Conservation (phyloP, 2,797 vertebrate species). For the Acropternis orthonyx region DNA sequence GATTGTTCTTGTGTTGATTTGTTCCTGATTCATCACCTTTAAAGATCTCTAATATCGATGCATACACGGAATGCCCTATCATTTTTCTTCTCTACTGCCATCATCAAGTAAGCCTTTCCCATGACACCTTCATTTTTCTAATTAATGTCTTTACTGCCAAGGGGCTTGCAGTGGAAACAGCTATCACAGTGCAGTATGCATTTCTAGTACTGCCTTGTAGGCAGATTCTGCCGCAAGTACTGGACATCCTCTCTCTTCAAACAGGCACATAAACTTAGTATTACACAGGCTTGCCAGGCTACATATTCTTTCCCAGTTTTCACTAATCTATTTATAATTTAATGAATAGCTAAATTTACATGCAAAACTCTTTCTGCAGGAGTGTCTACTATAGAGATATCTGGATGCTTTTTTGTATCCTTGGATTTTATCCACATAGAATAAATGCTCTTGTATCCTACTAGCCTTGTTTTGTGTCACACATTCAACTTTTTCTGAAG, state of each 20-base stretch:
- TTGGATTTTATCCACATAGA: background rate
- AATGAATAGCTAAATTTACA: background rate
- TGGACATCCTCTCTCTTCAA: background rate
- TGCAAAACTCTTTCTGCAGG: background rate
- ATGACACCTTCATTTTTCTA: background rate
- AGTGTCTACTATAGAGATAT: background rate
- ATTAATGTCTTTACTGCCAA: background rate
- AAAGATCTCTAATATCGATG: background rate
- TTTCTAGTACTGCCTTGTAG: background rate
- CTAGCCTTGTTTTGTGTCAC: background rate
- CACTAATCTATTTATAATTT: background rate
- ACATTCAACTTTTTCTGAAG: background rate
- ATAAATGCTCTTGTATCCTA: background rate
- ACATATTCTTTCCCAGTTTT: background rate
- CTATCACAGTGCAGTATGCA: background rate
- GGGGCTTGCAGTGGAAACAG: background rate
- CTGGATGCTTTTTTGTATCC: background rate
- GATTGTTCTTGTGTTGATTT: slow-evolving; percentile 12
- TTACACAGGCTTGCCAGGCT: background rate
- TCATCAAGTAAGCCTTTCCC: background rate
- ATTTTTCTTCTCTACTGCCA: background rate
- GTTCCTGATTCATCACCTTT: background rate
- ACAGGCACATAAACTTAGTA: background rate
- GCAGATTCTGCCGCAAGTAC: background rate
- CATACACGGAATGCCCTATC: background rate